Evolutionary conservation across 2,797 vertebrate species (phyloP).

Genomic region (Poliocrania exsul): DNA sequence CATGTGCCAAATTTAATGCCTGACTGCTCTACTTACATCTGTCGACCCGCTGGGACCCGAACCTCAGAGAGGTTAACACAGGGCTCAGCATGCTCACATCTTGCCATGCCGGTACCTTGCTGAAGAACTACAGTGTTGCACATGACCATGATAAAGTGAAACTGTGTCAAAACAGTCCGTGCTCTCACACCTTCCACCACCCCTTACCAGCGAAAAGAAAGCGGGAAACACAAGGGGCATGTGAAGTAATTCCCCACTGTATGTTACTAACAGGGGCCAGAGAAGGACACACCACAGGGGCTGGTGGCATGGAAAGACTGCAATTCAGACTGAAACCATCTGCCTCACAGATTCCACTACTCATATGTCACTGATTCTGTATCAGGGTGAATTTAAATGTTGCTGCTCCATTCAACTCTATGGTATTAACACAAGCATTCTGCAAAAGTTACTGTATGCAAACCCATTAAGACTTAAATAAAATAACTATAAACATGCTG

Average conservation of each 20-base stretch:
- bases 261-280: background rate
- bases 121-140: background rate
- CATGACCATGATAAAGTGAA: accelerated
- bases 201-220: background rate
- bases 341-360: background rate
- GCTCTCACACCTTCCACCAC: background rate
- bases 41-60: background rate
- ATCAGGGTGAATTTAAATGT: background rate
- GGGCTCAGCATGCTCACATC: background rate
- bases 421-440: background rate
- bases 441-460: background rate
- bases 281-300: background rate
- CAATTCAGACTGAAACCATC: background rate
- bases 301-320: background rate
- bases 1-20: accelerated
- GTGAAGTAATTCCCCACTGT: background rate
- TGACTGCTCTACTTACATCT: background rate
- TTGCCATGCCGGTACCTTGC: accelerated
- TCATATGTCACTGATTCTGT: background rate
- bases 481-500: background rate
- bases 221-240: accelerated
- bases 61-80: background rate
- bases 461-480: background rate
- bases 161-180: accelerated
- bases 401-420: background rate